Percentiles rank a stretch among this genome's conserved stretches.
These are phyloP conservation scores for Molorchus minor DNA, from an alignment of 2,888 invertebrate genomes.

Conservation along the genomic window DNA sequence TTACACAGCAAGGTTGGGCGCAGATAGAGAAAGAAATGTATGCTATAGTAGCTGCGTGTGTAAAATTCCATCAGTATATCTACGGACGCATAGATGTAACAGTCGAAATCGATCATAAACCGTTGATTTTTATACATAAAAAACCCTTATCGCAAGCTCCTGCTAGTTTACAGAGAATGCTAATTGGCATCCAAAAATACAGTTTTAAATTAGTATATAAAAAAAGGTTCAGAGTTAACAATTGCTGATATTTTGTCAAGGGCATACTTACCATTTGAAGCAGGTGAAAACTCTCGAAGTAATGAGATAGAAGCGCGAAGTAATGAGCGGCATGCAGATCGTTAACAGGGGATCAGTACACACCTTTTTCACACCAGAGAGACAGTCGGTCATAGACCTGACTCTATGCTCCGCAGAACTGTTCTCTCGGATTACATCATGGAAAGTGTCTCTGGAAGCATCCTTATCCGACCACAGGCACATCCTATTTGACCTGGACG, in stretches of 20 bases:
- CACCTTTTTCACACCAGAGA: no score
- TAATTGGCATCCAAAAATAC: constrained; percentile 26
- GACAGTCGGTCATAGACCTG: no score
- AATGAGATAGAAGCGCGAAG: no score
- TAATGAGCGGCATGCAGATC: no score
- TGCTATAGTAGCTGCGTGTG: neutral
- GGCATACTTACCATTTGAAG: no score
- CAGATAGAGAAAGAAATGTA: constrained; percentile 44
- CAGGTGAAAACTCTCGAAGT: no score
- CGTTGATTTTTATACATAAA: constrained; percentile 26
- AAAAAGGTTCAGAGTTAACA: constrained; percentile 32
- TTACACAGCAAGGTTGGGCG: constrained; percentile 40
- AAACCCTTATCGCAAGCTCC: constrained; percentile 16
- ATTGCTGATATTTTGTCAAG: constrained; percentile 34
- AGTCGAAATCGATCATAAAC: constrained; percentile 36
- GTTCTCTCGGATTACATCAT: no score
- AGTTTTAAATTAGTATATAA: constrained; percentile 28
- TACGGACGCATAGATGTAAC: constrained; percentile 27
- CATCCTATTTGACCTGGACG: no score
- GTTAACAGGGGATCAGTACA: no score
- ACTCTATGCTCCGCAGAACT: no score
- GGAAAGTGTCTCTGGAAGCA: no score
- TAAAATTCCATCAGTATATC: constrained; percentile 26
- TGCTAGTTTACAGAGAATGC: constrained; percentile 30
- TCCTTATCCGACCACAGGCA: no score